phyloP scores from a whole-genome alignment of 1,140 invertebrate species.

The Chelonus insularis region DNA sequence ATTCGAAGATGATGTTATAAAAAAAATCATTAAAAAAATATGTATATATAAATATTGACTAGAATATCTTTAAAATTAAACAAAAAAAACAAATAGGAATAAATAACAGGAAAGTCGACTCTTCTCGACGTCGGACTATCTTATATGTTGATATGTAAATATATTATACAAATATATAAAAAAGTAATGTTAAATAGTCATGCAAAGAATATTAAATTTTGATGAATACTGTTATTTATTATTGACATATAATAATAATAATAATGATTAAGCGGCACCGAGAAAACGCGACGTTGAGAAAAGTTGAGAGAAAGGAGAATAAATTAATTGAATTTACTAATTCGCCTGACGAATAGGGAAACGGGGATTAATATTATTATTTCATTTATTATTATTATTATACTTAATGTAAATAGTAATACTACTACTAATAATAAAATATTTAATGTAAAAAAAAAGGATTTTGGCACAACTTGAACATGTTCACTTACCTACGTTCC shows the following conservation, averaged over 20 bases:
- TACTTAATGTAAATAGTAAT: too few species aligned
- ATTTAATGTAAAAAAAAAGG: slow-evolving; percentile 39
- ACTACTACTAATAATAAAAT: slow-evolving; percentile 23
- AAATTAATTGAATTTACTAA: too few species aligned
- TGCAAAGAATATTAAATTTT: slow-evolving; percentile 9
- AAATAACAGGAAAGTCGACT: slow-evolving; percentile 19
- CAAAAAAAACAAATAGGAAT: background rate
- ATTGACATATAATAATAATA: slow-evolving; percentile 16
- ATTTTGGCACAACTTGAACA: slow-evolving; percentile 32
- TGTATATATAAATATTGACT: background rate
- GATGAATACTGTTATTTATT: background rate
- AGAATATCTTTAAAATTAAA: background rate
- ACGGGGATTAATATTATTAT: slow-evolving; percentile 9
- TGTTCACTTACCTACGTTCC: slow-evolving; percentile 72
- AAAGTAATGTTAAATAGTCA: background rate
- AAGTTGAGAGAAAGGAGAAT: slow-evolving; percentile 31
- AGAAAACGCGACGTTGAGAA: slow-evolving; percentile 33
- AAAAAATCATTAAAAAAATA: too few species aligned
- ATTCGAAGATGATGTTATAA: too few species aligned
- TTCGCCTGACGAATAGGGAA: slow-evolving; percentile 8
- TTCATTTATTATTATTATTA: too few species aligned
- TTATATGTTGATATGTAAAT: too few species aligned
- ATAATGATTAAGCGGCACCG: slow-evolving; percentile 24
- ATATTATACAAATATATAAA: too few species aligned
- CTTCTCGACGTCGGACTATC: slow-evolving; percentile 29